Conservation (phyloP, 2,113 vertebrate genomes). For the Zootoca vivipara region DNA sequence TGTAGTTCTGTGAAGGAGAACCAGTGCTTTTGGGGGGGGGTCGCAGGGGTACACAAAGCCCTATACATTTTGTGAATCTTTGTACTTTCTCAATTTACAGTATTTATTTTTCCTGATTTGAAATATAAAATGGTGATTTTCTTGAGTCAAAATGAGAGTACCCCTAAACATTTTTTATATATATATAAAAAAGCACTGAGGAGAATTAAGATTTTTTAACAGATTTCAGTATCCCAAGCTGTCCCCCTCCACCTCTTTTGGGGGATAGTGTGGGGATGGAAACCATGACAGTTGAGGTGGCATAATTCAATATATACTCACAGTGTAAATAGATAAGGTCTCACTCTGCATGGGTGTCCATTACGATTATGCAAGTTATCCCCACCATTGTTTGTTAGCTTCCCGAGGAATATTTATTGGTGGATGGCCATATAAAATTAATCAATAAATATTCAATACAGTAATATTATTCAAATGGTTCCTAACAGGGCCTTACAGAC, state of each 20-base stretch:
- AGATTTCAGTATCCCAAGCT: neutral
- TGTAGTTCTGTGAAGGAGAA: neutral
- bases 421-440: neutral
- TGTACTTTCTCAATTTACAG: no score
- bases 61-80: no score
- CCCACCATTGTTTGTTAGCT: neutral
- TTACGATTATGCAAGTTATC: neutral
- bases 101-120: no score
- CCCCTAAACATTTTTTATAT: no score
- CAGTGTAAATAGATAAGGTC: neutral
- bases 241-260: no score
- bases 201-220: neutral
- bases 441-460: neutral
- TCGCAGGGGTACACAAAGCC: no score
- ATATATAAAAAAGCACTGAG: no score
- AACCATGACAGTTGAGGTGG: neutral
- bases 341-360: neutral
- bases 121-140: no score
- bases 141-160: no score
- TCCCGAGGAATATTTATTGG: neutral
- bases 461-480: neutral
- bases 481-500: accelerated
- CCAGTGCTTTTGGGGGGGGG: no score
- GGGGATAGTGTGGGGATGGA: neutral
- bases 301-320: neutral